Conservation (phyloP, 2,888 invertebrate genomes). For the Mesorhabditis spiculigera region DNA sequence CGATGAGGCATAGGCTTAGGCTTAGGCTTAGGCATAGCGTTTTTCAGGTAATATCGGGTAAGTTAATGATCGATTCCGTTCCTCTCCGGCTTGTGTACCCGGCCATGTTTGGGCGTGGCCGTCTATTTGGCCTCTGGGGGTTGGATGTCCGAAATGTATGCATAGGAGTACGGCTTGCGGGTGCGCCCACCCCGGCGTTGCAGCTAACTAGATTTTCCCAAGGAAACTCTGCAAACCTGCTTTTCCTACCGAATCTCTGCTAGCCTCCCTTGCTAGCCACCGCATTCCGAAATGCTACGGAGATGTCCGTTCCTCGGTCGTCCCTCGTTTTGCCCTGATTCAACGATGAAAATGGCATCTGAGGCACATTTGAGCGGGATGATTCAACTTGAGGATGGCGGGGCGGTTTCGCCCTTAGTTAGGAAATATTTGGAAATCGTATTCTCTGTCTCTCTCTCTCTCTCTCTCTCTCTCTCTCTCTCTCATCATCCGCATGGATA, state of each 20-base stretch:
- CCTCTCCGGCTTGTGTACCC: too few species aligned
- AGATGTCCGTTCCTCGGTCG: too few species aligned
- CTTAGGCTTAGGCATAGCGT: background rate
- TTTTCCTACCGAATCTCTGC: too few species aligned
- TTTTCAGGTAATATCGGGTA: background rate
- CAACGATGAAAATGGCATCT: background rate
- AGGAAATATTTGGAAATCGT: background rate
- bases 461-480: conserved; percentile 1
- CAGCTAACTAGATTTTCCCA: too few species aligned
- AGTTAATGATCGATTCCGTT: too few species aligned
- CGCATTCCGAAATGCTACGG: too few species aligned
- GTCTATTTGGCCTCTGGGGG: background rate
- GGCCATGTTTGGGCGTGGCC: too few species aligned
- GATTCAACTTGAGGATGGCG: background rate
- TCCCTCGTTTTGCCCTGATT: too few species aligned
- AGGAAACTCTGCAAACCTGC: too few species aligned
- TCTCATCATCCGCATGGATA: background rate
- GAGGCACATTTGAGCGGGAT: background rate
- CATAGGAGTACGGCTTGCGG: too few species aligned
- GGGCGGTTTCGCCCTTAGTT: background rate
- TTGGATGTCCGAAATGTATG: background rate
- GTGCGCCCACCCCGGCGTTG: too few species aligned
- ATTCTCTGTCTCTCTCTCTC: background rate
- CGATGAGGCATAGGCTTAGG: background rate
- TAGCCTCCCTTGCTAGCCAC: too few species aligned